Conservation (phyloP, 2,888 invertebrate species). For the Gnatocerus cornutus region DNA sequence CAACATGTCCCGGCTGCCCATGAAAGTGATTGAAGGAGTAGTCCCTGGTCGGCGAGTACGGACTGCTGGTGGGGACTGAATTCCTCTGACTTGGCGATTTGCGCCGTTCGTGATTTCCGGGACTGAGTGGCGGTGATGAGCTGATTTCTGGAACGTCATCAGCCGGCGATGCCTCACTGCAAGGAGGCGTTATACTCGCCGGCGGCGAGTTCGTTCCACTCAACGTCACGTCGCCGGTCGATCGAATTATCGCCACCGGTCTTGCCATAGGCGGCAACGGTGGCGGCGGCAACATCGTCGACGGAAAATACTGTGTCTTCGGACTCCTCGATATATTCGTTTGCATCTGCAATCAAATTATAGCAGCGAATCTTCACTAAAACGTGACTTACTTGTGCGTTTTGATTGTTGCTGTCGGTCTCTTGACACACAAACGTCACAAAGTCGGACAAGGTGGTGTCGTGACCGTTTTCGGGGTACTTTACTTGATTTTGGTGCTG, state of each 20-base stretch:
- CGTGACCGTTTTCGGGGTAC: slow-evolving; percentile 90
- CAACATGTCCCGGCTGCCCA: slow-evolving; percentile 89
- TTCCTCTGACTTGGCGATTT: slow-evolving; percentile 69
- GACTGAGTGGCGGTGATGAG: slow-evolving; percentile 70
- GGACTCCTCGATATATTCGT: slow-evolving; percentile 78
- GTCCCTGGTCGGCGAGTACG: slow-evolving; percentile 68
- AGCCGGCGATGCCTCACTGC: slow-evolving; percentile 68
- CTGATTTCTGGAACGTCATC: slow-evolving; percentile 68
- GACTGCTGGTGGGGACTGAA: slow-evolving; percentile 63
- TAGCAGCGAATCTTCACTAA: no score
- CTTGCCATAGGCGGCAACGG: slow-evolving; percentile 97
- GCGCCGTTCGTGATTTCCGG: slow-evolving; percentile 67
- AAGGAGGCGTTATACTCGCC: slow-evolving; percentile 76
- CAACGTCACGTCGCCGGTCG: slow-evolving; percentile 79
- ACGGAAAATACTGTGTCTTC: slow-evolving; percentile 89
- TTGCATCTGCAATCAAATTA: slow-evolving; percentile 71
- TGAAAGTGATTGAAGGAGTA: slow-evolving; percentile 96
- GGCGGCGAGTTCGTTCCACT: slow-evolving; percentile 78
- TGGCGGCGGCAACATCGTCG: slow-evolving; percentile 95
- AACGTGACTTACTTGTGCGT: slow-evolving; percentile 79
- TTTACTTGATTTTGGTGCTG: slow-evolving; percentile 74
- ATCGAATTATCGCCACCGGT: slow-evolving; percentile 96
- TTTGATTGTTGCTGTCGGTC: slow-evolving; percentile 84
- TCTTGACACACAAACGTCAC: slow-evolving; percentile 98
- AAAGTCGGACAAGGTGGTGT: slow-evolving; percentile 91